Conservation (phyloP, 2,797 vertebrate genomes). For the Scyliorhinus canicula region DNA sequence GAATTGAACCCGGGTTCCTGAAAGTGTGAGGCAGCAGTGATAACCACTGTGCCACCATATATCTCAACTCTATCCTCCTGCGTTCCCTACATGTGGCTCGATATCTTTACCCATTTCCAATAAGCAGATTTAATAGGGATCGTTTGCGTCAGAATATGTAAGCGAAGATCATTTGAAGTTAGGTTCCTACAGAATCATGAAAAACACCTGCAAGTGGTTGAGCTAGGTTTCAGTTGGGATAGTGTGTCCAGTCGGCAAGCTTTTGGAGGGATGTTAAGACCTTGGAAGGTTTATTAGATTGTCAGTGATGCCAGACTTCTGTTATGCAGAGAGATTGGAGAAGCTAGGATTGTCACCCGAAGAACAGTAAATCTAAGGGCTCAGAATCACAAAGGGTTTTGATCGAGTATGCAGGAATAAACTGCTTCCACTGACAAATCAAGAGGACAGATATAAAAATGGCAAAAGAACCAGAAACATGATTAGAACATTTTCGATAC, state of each 20-base stretch:
- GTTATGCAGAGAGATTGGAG: background rate
- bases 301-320: background rate
- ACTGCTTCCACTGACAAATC: background rate
- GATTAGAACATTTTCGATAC: background rate
- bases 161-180: background rate
- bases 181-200: background rate
- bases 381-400: background rate
- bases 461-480: background rate
- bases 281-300: background rate
- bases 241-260: background rate
- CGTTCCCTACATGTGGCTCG: background rate
- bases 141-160: background rate
- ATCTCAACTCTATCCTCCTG: background rate
- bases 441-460: background rate
- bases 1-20: too few species aligned
- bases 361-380: background rate
- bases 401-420: background rate
- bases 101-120: background rate
- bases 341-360: background rate
- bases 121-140: background rate
- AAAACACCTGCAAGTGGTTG: background rate
- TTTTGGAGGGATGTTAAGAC: background rate
- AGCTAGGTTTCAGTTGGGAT: background rate
- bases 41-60: too few species aligned
- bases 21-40: too few species aligned